Evolutionary conservation across 2,888 invertebrate genomes (phyloP).

Genomic region (Sclerodermus sp.): DNA sequence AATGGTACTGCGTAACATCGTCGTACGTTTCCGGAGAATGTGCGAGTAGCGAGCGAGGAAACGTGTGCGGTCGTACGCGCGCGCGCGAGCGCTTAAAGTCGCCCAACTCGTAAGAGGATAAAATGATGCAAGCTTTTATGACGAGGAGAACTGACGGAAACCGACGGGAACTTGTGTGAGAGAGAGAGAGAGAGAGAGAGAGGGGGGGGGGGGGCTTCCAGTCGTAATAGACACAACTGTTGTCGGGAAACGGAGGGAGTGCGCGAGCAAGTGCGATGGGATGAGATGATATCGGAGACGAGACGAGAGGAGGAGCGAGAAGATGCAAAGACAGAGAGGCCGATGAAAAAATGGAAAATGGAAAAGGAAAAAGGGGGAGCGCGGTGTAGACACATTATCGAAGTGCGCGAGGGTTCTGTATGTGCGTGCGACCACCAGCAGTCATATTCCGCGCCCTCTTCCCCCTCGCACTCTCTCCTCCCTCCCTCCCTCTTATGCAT

Average conservation of each 20-base stretch:
- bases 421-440: conserved; percentile 18
- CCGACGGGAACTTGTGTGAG: too few relatives aligned
- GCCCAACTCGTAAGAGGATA: conserved; percentile 51
- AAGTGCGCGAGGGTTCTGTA: conserved; percentile 51
- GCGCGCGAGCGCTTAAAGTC: conserved; percentile 36
- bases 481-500: conserved; percentile 4
- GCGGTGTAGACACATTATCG: conserved; percentile 48
- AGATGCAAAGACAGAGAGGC: too few relatives aligned
- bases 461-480: conserved; percentile 3
- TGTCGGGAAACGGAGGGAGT: too few relatives aligned
- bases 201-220: neutral
- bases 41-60: too few relatives aligned
- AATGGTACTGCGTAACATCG: conserved; percentile 40
- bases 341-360: conserved; percentile 10
- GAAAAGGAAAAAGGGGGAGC: conserved; percentile 16
- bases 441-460: conserved; percentile 10
- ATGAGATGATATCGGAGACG: too few relatives aligned
- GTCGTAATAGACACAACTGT: too few relatives aligned
- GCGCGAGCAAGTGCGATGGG: too few relatives aligned
- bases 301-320: too few relatives aligned
- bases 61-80: conserved; percentile 7
- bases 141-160: neutral
- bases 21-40: conserved; percentile 14
- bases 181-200: conserved; percentile 23
- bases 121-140: conserved; percentile 56